Conservation (phyloP, 2,888 invertebrate genomes). For the Cataglyphis livida region DNA sequence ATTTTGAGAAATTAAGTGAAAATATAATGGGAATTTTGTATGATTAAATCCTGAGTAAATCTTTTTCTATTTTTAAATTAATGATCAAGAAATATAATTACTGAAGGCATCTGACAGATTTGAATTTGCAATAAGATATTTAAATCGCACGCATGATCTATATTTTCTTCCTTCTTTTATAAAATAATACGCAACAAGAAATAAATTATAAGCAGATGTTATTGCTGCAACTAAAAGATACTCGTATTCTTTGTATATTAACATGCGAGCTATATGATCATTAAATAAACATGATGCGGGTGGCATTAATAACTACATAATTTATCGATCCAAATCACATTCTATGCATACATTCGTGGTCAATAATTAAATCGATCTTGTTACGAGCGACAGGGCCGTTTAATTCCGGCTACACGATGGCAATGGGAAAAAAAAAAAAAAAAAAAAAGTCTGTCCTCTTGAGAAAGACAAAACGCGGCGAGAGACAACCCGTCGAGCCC, state of each 20-base stretch:
- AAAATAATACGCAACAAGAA: not conserved
- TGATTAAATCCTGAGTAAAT: not conserved
- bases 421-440: not conserved
- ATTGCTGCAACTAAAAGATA: not conserved
- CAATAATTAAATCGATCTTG: constrained; percentile 43
- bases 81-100: not conserved
- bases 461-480: not conserved
- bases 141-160: not conserved
- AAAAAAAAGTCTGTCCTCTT: not conserved
- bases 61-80: not conserved
- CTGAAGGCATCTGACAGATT: not conserved
- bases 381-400: constrained; percentile 1
- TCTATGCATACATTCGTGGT: not conserved
- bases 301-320: constrained; percentile 36
- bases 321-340: constrained; percentile 13
- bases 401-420: not conserved
- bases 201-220: not conserved
- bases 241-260: not conserved
- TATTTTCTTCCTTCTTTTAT: not conserved
- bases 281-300: constrained; percentile 26
- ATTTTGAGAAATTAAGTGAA: not conserved
- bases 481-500: constrained; percentile 12
- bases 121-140: not conserved
- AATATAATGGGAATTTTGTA: not conserved
- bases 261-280: not conserved